These are phyloP conservation scores for Thymelicus lineola DNA, from an alignment of 2,888 invertebrate genomes.

Conservation along the genomic window DNA sequence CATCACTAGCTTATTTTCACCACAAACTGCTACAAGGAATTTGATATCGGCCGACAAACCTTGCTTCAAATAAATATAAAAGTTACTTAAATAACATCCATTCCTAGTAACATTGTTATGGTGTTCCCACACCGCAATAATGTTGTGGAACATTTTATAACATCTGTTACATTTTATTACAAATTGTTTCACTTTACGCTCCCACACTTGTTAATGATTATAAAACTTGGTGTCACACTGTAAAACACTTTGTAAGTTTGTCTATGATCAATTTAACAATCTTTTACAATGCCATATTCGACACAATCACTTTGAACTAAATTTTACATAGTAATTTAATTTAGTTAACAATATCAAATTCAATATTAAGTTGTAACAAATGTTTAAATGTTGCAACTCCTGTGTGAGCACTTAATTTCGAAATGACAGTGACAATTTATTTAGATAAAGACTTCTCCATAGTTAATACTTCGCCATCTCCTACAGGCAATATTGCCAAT, in stretches of 20 bases:
- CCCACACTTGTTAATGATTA: neutral
- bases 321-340: too few species aligned
- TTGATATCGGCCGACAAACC: constrained; percentile 7
- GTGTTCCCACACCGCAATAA: neutral
- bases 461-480: too few species aligned
- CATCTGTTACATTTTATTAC: neutral
- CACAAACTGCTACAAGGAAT: neutral
- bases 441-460: too few species aligned
- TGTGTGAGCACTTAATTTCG: neutral
- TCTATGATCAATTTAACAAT: too few species aligned
- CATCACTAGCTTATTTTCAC: constrained; percentile 24
- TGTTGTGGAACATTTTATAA: neutral
- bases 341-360: too few species aligned
- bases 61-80: neutral
- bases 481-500: neutral
- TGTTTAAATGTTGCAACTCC: neutral
- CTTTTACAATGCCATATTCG: too few species aligned
- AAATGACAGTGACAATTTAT: neutral
- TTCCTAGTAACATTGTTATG: neutral
- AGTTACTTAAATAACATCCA: neutral
- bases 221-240: too few species aligned
- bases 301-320: too few species aligned
- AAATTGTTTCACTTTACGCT: neutral
- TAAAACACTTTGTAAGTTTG: too few species aligned
- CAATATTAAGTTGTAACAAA: neutral